These are phyloP conservation scores for Diploptera punctata DNA, from an alignment of 2,888 invertebrate genomes.

Conservation along the genomic window DNA sequence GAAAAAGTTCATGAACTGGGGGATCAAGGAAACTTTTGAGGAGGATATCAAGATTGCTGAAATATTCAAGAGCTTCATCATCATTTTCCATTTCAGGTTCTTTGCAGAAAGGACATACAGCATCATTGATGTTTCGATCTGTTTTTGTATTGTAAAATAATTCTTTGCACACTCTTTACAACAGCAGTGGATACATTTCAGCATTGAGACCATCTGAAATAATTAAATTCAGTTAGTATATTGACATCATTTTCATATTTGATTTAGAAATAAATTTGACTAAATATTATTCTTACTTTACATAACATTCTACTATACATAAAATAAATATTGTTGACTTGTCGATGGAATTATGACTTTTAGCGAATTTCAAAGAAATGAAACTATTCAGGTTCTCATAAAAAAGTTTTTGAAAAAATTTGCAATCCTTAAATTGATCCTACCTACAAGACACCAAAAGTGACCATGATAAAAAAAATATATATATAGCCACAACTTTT, in stretches of 20 bases:
- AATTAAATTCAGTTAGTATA: no score
- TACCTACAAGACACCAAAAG: no score
- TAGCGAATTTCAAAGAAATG: no score
- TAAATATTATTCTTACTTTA: no score
- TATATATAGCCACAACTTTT: no score
- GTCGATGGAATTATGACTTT: no score
- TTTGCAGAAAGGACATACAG: slow-evolving; percentile 92
- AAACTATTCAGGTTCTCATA: no score
- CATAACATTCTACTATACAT: no score
- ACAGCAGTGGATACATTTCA: slow-evolving; percentile 87
- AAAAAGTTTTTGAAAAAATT: no score
- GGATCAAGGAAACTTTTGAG: slow-evolving; percentile 82
- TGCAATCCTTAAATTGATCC: no score
- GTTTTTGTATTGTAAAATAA: slow-evolving; percentile 90
- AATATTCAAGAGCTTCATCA: slow-evolving; percentile 82
- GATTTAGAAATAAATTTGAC: background rate
- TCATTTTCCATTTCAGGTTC: slow-evolving; percentile 79
- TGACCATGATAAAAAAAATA: no score
- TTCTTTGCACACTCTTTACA: slow-evolving; percentile 89
- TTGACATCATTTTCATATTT: background rate
- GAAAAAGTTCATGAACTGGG: slow-evolving; percentile 88
- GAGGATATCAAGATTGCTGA: slow-evolving; percentile 88
- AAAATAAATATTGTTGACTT: no score
- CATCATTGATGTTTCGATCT: slow-evolving; percentile 88
- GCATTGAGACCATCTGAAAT: slow-evolving; percentile 85